These are phyloP conservation scores for Amia ocellicauda DNA, from an alignment of 2,113 vertebrate genomes.

Conservation along the genomic window DNA sequence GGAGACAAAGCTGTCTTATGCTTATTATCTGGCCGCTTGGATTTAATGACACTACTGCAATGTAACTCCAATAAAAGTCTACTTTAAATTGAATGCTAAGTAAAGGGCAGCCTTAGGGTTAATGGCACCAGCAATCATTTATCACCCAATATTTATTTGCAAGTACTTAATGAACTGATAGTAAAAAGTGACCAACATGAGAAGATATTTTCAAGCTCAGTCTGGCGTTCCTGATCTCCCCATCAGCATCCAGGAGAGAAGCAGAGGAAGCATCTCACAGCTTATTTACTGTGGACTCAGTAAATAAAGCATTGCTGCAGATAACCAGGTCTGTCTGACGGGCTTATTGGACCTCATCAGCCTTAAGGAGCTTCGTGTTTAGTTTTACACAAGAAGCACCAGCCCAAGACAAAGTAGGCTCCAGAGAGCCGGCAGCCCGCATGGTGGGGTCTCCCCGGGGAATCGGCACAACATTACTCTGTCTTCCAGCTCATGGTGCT, in stretches of 20 bases:
- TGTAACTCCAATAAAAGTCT: constrained; percentile 7
- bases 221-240: too few relatives aligned
- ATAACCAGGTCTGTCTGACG: neutral
- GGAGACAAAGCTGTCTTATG: neutral
- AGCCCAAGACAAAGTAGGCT: too few relatives aligned
- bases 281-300: constrained; percentile 8
- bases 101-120: neutral
- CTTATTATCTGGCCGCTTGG: neutral
- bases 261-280: neutral
- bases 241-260: constrained; percentile 7
- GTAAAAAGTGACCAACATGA: too few relatives aligned
- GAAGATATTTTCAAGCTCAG: neutral
- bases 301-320: neutral
- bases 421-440: neutral
- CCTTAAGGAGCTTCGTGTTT: too few relatives aligned
- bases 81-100: constrained; percentile 11
- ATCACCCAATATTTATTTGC: too few relatives aligned
- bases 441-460: too few relatives aligned
- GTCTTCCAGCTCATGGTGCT: neutral
- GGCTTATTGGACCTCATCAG: neutral
- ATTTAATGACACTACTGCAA: constrained; percentile 2
- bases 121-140: too few relatives aligned
- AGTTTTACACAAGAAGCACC: too few relatives aligned
- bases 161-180: too few relatives aligned
- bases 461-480: neutral